Conservation (phyloP, 2,888 invertebrate genomes). For the Sesia bembeciformis region DNA sequence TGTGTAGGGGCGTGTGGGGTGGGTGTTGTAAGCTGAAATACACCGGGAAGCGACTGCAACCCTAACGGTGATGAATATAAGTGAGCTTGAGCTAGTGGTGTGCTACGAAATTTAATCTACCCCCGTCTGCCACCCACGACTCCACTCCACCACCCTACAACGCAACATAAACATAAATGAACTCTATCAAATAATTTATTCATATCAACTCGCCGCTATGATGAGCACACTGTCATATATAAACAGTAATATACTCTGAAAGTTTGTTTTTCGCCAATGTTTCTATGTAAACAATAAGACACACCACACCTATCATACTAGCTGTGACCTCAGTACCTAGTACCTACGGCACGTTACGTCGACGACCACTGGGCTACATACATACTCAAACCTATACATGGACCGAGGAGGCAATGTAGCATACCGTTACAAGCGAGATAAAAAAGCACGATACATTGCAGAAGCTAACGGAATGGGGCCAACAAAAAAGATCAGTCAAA, state of each 20-base stretch:
- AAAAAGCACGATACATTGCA: constrained; percentile 18
- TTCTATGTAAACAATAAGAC: constrained; percentile 47
- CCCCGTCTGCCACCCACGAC: constrained; percentile 51
- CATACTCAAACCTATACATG: neutral
- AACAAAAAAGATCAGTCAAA: neutral
- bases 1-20: no score
- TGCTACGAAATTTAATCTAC: constrained; percentile 69
- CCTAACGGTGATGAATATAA: constrained; percentile 62
- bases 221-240: constrained; percentile 1
- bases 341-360: constrained; percentile 31
- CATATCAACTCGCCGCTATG: constrained; percentile 10
- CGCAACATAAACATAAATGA: constrained; percentile 16
- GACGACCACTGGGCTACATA: constrained; percentile 12
- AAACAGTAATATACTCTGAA: constrained; percentile 16
- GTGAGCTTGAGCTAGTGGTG: constrained; percentile 46
- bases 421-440: constrained; percentile 39
- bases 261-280: constrained; percentile 46
- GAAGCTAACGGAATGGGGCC: constrained; percentile 7
- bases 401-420: constrained; percentile 3
- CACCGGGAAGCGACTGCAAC: constrained; percentile 50
- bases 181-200: constrained; percentile 42
- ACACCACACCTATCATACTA: constrained; percentile 1
- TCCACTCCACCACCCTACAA: constrained; percentile 17
- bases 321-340: constrained; percentile 27
- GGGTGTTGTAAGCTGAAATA: constrained; percentile 11